Evolutionary conservation across 2,797 vertebrate genomes (phyloP).

Genomic region (Simalia tracyae): DNA sequence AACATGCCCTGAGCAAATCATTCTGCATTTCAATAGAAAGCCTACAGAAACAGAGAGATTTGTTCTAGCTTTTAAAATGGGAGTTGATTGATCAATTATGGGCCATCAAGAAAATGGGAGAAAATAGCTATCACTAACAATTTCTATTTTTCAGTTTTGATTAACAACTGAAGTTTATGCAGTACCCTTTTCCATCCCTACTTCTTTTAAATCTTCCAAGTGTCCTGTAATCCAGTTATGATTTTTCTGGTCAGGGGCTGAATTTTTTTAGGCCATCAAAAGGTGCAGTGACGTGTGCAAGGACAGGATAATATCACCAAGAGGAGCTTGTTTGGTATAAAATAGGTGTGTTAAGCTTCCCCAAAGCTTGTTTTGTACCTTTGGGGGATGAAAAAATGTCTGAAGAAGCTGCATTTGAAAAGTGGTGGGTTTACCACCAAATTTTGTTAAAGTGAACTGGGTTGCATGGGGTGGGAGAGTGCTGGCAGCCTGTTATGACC

Average conservation of each 20-base stretch:
- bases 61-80: neutral
- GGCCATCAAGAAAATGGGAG: neutral
- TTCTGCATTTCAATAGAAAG: neutral
- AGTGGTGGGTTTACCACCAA: neutral
- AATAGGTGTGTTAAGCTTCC: neutral
- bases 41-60: neutral
- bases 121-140: neutral
- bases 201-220: constrained; percentile 2
- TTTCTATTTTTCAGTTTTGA: neutral
- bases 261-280: neutral
- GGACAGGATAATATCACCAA: neutral
- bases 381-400: neutral
- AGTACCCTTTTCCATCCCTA: neutral
- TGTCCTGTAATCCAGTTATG: neutral
- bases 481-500: neutral
- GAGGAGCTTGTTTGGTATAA: neutral
- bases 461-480: neutral
- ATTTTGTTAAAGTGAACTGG: neutral
- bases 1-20: neutral
- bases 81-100: neutral
- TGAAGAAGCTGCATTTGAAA: neutral
- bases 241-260: neutral
- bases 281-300: neutral
- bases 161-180: constrained; percentile 17
- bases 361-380: neutral